phyloP scores from a whole-genome alignment of 2,888 invertebrate genomes.

The Microctonus aethiopoides region DNA sequence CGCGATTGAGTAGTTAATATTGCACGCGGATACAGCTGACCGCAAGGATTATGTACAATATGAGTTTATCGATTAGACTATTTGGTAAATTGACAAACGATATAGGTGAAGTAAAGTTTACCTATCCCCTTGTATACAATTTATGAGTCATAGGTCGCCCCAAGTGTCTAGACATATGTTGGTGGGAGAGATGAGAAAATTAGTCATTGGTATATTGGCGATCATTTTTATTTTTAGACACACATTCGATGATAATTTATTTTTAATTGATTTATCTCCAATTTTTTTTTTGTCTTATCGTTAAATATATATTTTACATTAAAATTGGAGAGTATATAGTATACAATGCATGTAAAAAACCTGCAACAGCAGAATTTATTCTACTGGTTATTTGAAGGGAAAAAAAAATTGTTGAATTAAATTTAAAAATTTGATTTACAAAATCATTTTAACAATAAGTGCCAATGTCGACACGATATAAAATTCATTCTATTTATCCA shows the following conservation, averaged over 20 bases:
- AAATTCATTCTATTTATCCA: background rate
- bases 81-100: background rate
- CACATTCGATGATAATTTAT: background rate
- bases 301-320: no score
- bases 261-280: background rate
- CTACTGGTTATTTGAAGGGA: background rate
- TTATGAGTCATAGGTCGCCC: background rate
- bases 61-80: background rate
- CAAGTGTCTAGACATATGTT: constrained; percentile 9
- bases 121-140: background rate
- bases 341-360: no score
- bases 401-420: background rate
- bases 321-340: no score
- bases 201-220: constrained; percentile 9
- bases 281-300: background rate
- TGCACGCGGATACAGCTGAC: background rate
- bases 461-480: background rate
- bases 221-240: constrained; percentile 11
- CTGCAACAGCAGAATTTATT: background rate
- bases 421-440: no score
- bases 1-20: background rate
- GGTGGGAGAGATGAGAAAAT: background rate
- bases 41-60: background rate
- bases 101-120: constrained; percentile 3
- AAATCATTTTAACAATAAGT: no score